Evolutionary conservation across 2,888 invertebrate genomes (phyloP), one percentile per base, ranked within the genome.

Genomic region (Yponomeuta plumbellus): DNA sequence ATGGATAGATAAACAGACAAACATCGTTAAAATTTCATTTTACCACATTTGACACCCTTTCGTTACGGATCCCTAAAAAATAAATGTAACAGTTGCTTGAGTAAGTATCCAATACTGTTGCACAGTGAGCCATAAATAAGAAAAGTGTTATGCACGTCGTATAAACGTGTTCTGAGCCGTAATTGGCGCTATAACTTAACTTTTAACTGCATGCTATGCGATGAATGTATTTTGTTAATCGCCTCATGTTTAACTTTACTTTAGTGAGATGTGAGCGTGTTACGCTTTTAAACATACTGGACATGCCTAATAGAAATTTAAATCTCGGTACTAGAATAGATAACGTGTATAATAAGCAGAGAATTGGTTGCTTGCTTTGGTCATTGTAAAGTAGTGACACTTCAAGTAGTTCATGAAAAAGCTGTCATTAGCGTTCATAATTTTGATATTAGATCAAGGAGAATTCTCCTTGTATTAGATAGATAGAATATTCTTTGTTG

Each of bases 51-150:
- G 5, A 10, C 26, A 26, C 34, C 34, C 34, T 5, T 34, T 10
- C 8, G 34, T 6, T 34, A 34, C 10, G 10, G 34, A 34, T 8
- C 34, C 34, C 34, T 8, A 52, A 17, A 52, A 52, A 52, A 13
- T 4, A 17, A 52, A 13, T 17, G 5, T 52, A 52, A 52, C 44
- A 52, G 44, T 17, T 52, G 4, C 17, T 52, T 13, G 13, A 17
- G 44, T 44, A 44, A 26, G 44, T 52, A 52, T 52, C 44, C 2
- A 17, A 17, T 52, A 52, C 44, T 52, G 44, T 52, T 52, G 44
- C 44, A 52, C 44, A 52, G 13, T 52, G 44, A 52, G 44, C 44
- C 44, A 52, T 52, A 52, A 52, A 52, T 52, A 52, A 52, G 44
- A 52, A 52, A 52, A 52, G 44, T 52, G 13, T 52, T 52, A 52